Evolutionary conservation across 2,113 vertebrate species (phyloP).

Genomic region (Nesoenas mayeri): DNA sequence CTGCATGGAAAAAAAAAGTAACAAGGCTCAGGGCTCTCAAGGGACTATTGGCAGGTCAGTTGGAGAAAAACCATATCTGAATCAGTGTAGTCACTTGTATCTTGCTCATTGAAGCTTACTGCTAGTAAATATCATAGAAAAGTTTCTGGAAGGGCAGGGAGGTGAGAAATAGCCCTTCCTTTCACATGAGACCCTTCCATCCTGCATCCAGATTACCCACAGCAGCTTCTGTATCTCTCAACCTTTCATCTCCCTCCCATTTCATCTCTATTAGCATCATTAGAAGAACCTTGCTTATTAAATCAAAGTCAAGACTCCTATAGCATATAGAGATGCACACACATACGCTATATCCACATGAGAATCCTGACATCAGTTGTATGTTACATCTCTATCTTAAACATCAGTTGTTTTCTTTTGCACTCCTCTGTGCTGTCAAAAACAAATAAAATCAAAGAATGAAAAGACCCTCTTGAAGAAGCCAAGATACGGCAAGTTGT

Average conservation of each 20-base stretch:
- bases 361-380: not conserved
- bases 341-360: not conserved
- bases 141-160: not conserved
- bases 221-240: not conserved
- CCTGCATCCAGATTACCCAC: not conserved
- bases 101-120: not conserved
- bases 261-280: not conserved
- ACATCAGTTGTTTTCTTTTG: constrained; percentile 30
- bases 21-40: not conserved
- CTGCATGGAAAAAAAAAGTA: not conserved
- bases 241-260: not conserved
- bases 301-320: not conserved
- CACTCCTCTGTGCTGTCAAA: not conserved
- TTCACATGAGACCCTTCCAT: not conserved
- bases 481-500: not conserved
- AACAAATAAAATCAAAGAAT: constrained; percentile 21
- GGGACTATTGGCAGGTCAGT: not conserved
- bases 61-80: not conserved
- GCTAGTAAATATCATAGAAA: constrained; percentile 2
- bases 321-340: not conserved
- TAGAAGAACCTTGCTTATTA: not conserved
- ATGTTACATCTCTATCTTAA: not conserved
- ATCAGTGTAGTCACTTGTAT: not conserved
- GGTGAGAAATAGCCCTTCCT: not conserved
- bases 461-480: constrained; percentile 3